Base-by-base conservation (phyloP, 2,113 vertebrate species). In the Channa maculata region DNA sequence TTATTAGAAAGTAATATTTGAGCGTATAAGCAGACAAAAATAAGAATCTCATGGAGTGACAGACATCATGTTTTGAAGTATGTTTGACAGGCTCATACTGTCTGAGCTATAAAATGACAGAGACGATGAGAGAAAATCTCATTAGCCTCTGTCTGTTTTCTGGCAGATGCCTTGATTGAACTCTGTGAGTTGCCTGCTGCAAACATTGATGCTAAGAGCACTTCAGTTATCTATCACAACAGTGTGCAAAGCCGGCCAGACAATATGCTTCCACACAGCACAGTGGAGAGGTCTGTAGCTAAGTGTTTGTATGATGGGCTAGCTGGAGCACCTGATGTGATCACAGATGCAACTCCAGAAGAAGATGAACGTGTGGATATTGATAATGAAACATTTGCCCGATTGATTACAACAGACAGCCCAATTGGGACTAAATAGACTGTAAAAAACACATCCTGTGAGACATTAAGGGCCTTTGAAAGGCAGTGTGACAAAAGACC, bases 131-230 rank as follows among this genome's bases (percentile, higher is more conserved):
- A 58, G 65, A 58, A 79, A 87, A 91, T 89, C 75, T 88, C 75
- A 85, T 87, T 88, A 86, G 71, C 77, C 77, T 77, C 70, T 88
- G 66, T 83, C 50, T 86, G 76, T 86, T 91, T 71, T 71, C 74
- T 63, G 74, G 53, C 65, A 69, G 67, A 86, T 59, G 74, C 77
- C 87, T 79, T 89, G 86, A 92, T 89, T 90, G 76, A 85, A 84
- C 86, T 62, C 86, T 88, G 86, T 85, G 68, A 77, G 72, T 74
- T 38, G 66, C 65, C 81, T 65, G 83, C 71, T 83, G 82, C 81
- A 79, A 75, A 79, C 85, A 69, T 52, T 44, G 64, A 64, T n/a
- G 44, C 67, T 67, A 64, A 88, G 82, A 77, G 86, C 86, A 79
- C 82, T 87, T 91, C 71, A 79, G 67, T 79, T 87, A 80, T 82